A percentile compares a stretch with the other conserved stretches of the same genome.
Conservation (phyloP, 2,888 invertebrate genomes). For the Dione vanillae region DNA sequence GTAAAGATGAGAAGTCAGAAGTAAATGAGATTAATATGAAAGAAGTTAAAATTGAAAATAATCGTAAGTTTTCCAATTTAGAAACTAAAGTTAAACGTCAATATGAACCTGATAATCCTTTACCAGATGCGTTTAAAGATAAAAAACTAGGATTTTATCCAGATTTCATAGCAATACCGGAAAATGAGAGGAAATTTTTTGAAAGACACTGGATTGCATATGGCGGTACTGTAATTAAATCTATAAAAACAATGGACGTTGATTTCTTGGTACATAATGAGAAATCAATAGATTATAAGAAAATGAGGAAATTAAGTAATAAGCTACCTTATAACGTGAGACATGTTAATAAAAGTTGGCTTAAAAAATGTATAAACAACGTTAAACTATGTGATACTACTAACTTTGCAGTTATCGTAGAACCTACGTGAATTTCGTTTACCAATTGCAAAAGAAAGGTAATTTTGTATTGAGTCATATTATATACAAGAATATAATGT, state of each 20-base stretch:
- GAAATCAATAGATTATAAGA: constrained; percentile 57
- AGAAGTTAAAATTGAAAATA: constrained; percentile 29
- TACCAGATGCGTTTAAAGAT: constrained; percentile 68
- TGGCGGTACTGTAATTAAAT: constrained; percentile 79
- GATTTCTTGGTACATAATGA: constrained; percentile 71
- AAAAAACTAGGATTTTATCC: constrained; percentile 75
- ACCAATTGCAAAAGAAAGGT: constrained; percentile 17
- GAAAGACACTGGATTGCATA: constrained; percentile 87
- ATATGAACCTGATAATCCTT: constrained; percentile 62
- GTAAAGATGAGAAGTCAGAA: constrained; percentile 38
- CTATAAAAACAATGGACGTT: constrained; percentile 63
- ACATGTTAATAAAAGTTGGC: constrained; percentile 73
- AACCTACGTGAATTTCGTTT: constrained; percentile 45
- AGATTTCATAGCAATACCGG: constrained; percentile 74
- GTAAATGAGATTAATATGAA: constrained; percentile 22
- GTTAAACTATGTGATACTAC: constrained; percentile 63
- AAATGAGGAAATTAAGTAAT: constrained; percentile 62
- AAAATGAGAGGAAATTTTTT: constrained; percentile 65
- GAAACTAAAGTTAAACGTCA: constrained; percentile 46
- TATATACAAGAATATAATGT: neutral
- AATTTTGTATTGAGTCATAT: neutral
- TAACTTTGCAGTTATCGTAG: constrained; percentile 64
- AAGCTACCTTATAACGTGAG: constrained; percentile 58
- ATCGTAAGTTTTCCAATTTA: constrained; percentile 33
- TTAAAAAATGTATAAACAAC: constrained; percentile 70